Evolutionary conservation across 1,140 invertebrate species (phyloP).

Genomic region (Drosophila tropicalis): DNA sequence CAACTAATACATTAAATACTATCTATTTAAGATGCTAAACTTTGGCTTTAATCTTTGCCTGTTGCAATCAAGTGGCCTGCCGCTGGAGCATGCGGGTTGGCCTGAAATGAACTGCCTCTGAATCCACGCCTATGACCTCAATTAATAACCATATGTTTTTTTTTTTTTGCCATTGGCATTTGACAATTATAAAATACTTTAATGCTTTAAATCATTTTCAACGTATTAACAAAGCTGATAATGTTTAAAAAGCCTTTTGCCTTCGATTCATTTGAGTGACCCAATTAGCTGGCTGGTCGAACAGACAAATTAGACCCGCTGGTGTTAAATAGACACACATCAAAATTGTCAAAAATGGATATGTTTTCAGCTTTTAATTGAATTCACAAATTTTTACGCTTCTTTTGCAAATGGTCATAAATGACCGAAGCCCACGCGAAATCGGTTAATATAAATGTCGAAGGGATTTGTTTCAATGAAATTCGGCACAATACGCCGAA

Average conservation of each 20-base stretch:
- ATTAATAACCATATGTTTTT: slow-evolving; percentile 47
- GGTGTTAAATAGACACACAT: slow-evolving; percentile 42
- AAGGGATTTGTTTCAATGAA: slow-evolving; percentile 31
- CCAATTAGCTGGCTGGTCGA: slow-evolving; percentile 29
- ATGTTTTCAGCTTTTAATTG: slow-evolving; percentile 36
- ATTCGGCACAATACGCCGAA: not conserved
- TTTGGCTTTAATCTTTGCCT: not conserved
- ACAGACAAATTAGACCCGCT: slow-evolving; percentile 28
- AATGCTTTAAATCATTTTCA: slow-evolving; percentile 55
- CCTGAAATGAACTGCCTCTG: not conserved
- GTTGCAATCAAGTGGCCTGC: not conserved
- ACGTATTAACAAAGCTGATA: slow-evolving; percentile 34
- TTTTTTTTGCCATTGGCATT: slow-evolving; percentile 29
- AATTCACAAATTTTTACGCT: slow-evolving; percentile 55
- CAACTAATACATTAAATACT: not conserved
- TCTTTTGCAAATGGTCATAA: slow-evolving; percentile 46
- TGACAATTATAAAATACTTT: slow-evolving; percentile 39
- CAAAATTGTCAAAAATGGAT: slow-evolving; percentile 5
- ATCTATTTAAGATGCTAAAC: not conserved
- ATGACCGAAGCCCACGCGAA: slow-evolving; percentile 42
- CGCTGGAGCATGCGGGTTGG: slow-evolving; percentile 48
- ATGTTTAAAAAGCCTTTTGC: slow-evolving; percentile 32
- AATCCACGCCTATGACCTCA: slow-evolving; percentile 42
- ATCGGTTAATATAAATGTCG: slow-evolving; percentile 45
- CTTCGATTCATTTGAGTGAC: slow-evolving; percentile 28